Conservation (phyloP, 2,113 vertebrate species). For the Ursus arctos region DNA sequence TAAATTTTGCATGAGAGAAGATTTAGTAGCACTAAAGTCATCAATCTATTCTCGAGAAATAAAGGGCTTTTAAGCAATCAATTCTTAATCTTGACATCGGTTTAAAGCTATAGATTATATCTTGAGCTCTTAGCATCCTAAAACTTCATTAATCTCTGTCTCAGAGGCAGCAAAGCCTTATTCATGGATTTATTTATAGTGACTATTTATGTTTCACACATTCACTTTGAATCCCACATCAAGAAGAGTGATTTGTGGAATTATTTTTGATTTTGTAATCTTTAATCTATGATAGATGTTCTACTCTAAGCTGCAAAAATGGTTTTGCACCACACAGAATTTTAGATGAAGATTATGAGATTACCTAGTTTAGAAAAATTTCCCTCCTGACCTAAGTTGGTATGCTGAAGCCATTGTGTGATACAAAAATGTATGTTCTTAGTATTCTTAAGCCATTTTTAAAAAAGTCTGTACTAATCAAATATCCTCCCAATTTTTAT, state of each 20-base stretch:
- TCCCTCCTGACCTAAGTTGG: not conserved
- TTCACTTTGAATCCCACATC: constrained; percentile 56
- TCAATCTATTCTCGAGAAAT: constrained; percentile 61
- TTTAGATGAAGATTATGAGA: not conserved
- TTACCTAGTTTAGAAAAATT: not conserved
- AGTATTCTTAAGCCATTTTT: not conserved
- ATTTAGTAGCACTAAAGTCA: constrained; percentile 57
- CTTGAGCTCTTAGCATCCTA: constrained; percentile 73
- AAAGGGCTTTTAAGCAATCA: constrained; percentile 74
- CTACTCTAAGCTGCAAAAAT: not conserved
- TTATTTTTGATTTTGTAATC: constrained; percentile 65
- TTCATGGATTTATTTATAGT: constrained; percentile 68
- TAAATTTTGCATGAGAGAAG: constrained; percentile 59
- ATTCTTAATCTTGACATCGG: constrained; percentile 69
- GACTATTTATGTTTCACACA: constrained; percentile 72
- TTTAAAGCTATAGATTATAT: constrained; percentile 79
- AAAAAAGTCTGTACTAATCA: not conserved
- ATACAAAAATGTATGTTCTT: not conserved
- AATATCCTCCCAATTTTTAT: not conserved
- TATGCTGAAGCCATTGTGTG: not conserved
- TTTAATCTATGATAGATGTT: constrained; percentile 53
- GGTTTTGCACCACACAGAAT: not conserved
- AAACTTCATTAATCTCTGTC: constrained; percentile 79
- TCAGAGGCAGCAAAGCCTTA: constrained; percentile 50
- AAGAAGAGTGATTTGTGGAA: constrained; percentile 58